Base-by-base conservation (phyloP, 2,888 invertebrate genomes). In the Ecliptopera silaceata region DNA sequence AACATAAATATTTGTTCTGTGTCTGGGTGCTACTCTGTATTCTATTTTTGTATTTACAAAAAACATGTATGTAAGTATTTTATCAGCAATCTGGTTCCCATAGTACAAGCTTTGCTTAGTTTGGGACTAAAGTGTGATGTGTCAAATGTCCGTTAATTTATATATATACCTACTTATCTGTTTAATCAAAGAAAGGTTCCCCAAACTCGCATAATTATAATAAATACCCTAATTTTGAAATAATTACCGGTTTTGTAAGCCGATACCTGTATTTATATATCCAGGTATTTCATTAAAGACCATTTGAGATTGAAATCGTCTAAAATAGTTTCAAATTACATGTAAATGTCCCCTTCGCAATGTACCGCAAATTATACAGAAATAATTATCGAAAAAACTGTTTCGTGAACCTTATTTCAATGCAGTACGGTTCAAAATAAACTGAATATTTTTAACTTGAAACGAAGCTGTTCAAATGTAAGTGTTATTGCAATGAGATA, bases 291-390 rank as follows among this genome's bases (percentile, higher is more conserved):
- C 42, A 52, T 51, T 51, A 59, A n/a, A 2, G 44, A 34, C 32
- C 41, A 20, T 41, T 34, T 47, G 1, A 53, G 61, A 61, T 61
- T 53, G 38, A 45, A 56, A 64, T 64, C 64, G 53, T 44, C 29
- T 52, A 55, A 53, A 59, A 64, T 58, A 44, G 42, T 55, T 48
- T 36, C 45, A 61, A 64, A 64, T 64, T 61, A 64, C 50, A 58
- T 42, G 49, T 55, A 50, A 51, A 56, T 51, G 41, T 32, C 13
- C 55, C 36, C 48, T 44, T 45, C 51, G 32, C 42, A 41, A 29
- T 2, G 38, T 57, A 15, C 15, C 13, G 1, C 36, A 61, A 61
- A 61, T 61, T 57, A 64, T 64, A 50, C 53, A 47, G 64, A 55
- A 22, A n/a, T 57, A 61, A 64, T 63, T 57, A 60, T 55, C 12